phyloP scores from a whole-genome alignment of 2,888 invertebrate genomes.

The Microplitis manilae region DNA sequence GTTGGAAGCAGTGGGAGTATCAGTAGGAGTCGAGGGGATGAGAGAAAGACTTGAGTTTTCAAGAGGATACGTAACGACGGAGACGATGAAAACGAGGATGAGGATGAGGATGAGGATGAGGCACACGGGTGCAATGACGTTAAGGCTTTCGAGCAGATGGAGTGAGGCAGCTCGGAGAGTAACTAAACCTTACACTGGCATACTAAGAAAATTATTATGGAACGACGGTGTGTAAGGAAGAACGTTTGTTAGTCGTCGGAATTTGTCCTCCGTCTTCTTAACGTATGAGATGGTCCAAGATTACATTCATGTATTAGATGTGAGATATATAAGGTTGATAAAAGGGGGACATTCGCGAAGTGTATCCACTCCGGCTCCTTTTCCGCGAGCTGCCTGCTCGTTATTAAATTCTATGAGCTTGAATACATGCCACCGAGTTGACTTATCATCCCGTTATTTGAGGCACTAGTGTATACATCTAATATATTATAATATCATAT shows the following conservation, averaged over 20 bases:
- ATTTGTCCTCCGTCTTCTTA: conserved; percentile 64
- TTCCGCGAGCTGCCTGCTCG: conserved; percentile 42
- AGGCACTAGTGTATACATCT: not conserved
- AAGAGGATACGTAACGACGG: not conserved
- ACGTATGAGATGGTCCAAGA: conserved; percentile 69
- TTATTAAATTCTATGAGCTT: conserved; percentile 53
- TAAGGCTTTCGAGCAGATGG: conserved; percentile 26
- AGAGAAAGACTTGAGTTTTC: conserved; percentile 27
- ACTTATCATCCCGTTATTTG: conserved; percentile 49
- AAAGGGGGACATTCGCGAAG: conserved; percentile 37
- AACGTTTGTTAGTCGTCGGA: conserved; percentile 68
- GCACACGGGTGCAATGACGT: conserved; percentile 25
- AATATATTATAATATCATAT: not conserved
- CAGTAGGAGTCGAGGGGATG: conserved; percentile 17
- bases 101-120: conserved; percentile 33
- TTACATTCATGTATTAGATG: conserved; percentile 66
- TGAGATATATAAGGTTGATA: conserved; percentile 37
- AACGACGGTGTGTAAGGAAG: conserved; percentile 34
- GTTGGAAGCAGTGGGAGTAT: not conserved
- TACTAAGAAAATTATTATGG: conserved; percentile 21
- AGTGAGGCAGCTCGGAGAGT: conserved; percentile 20
- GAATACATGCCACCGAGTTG: conserved; percentile 51
- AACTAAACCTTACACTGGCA: not conserved
- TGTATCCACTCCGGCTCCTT: conserved; percentile 5
- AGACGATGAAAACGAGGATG: conserved; percentile 23